These are phyloP conservation scores for Eriocheir sinensis DNA, from an alignment of 1,140 invertebrate species.

Conservation along the genomic window DNA sequence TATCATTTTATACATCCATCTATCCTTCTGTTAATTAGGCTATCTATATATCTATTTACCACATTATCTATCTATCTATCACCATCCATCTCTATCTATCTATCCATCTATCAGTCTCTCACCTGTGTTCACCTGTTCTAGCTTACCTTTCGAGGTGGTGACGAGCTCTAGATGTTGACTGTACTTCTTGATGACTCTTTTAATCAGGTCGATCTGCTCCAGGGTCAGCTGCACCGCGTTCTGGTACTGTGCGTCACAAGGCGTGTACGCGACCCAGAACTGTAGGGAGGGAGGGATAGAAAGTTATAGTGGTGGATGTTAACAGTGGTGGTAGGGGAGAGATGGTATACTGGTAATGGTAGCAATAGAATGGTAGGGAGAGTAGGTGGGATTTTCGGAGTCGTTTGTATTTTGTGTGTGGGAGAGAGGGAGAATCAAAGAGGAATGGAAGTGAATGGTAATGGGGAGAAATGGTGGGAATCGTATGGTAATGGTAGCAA, in stretches of 20 bases:
- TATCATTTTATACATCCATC: neutral
- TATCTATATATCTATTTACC: neutral
- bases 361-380: too few relatives aligned
- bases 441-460: neutral
- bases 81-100: neutral
- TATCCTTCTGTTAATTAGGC: neutral
- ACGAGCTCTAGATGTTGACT: conserved; percentile 77
- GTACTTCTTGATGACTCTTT: conserved; percentile 90
- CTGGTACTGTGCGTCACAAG: conserved; percentile 91
- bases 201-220: conserved; percentile 93
- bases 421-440: too few relatives aligned
- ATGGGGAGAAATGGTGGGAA: neutral
- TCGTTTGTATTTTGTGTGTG: too few relatives aligned
- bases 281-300: conserved; percentile 81
- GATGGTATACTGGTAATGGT: neutral
- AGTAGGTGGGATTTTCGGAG: too few relatives aligned
- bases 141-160: conserved; percentile 77
- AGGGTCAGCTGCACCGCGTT: conserved; percentile 92
- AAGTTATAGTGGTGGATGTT: neutral
- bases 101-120: neutral
- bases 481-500: neutral
- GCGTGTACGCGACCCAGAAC: conserved; percentile 95
- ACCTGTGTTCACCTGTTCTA: neutral
- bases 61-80: too few relatives aligned
- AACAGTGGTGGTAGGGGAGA: neutral